Percentiles rank a stretch among this genome's conserved stretches.
Evolutionary conservation across 2,888 invertebrate species (phyloP).

Genomic region (Colletes collaris): DNA sequence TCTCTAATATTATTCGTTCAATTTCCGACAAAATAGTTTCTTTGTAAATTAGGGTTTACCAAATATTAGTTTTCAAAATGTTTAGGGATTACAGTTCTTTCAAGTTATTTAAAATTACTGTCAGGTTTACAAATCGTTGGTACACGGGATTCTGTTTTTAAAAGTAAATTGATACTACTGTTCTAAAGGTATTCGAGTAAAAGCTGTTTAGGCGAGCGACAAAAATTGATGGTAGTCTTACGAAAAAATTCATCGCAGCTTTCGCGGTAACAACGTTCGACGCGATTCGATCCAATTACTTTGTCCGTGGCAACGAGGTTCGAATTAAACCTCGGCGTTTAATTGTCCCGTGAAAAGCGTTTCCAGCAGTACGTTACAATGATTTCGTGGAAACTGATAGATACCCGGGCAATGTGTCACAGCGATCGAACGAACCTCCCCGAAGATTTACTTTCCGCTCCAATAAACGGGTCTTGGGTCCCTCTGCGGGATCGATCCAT

Average conservation of each 20-base stretch:
- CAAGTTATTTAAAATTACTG: too few species aligned
- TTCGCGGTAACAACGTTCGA: background rate
- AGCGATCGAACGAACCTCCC: slow-evolving; percentile 4
- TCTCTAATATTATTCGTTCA: too few species aligned
- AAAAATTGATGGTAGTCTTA: too few species aligned
- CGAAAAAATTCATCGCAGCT: background rate
- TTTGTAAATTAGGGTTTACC: too few species aligned
- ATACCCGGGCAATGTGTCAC: slow-evolving; percentile 21
- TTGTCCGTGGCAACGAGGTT: background rate
- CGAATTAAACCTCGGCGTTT: slow-evolving; percentile 19
- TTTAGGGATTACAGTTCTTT: too few species aligned
- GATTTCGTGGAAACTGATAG: slow-evolving; percentile 22
- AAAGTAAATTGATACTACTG: too few species aligned
- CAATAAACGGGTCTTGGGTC: slow-evolving; percentile 31
- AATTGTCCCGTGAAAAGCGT: slow-evolving; percentile 1
- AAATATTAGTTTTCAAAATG: too few species aligned
- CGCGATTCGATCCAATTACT: background rate
- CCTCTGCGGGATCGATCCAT: slow-evolving; percentile 15
- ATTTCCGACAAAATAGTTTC: too few species aligned
- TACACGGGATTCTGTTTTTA: too few species aligned
- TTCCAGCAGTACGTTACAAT: background rate
- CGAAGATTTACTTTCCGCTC: slow-evolving; percentile 48
- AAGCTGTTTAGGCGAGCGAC: too few species aligned
- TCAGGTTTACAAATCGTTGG: too few species aligned
- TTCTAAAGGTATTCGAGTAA: too few species aligned